Evolutionary conservation across 2,113 vertebrate genomes (phyloP).

Genomic region (Mohoua ochrocephala): DNA sequence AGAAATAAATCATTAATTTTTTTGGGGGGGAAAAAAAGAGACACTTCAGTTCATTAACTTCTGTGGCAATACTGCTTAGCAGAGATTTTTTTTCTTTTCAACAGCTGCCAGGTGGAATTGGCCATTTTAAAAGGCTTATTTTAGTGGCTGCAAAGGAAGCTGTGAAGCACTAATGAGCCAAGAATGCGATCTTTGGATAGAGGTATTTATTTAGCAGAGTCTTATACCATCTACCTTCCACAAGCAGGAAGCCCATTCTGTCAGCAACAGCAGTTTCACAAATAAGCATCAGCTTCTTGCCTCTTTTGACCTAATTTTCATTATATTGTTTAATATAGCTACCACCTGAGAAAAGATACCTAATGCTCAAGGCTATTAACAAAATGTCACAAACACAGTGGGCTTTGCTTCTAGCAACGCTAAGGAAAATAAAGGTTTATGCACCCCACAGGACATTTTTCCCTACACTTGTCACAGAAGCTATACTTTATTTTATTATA

Average conservation of each 20-base stretch:
- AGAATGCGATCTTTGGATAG: neutral
- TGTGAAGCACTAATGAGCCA: neutral
- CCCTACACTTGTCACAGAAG: neutral
- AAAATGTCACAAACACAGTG: neutral
- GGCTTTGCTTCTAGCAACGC: neutral
- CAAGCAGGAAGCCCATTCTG: neutral
- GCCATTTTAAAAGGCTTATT: neutral
- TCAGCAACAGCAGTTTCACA: neutral
- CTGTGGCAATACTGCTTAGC: neutral
- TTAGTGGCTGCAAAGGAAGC: neutral
- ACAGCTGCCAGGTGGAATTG: neutral
- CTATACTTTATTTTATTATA: neutral
- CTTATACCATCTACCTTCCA: neutral
- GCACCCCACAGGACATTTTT: neutral
- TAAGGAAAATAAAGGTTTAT: neutral
- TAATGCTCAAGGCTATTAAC: neutral
- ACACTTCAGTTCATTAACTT: neutral
- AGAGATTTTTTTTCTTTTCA: neutral
- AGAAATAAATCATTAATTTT: neutral
- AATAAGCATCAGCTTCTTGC: neutral
- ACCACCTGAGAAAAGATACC: neutral
- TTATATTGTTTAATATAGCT: neutral
- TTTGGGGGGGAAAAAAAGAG: accelerated
- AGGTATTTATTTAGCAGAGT: neutral
- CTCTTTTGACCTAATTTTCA: neutral